Percentiles rank a stretch among this genome's conserved stretches.
Conservation (phyloP, 2,888 invertebrate genomes). For the Parelbella ahira region DNA sequence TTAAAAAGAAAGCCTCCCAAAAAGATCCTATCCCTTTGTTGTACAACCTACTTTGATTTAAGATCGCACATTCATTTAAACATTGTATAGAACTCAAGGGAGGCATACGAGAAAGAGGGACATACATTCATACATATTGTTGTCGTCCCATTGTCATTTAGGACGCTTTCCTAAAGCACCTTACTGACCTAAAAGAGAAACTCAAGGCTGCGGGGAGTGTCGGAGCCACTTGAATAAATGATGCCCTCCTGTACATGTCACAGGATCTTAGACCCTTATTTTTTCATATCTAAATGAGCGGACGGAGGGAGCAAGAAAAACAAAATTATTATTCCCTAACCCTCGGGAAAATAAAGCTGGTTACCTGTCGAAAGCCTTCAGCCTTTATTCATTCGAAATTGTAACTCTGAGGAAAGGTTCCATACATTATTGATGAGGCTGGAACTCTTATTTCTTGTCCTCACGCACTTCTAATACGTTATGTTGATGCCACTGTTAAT, state of each 20-base stretch:
- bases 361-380: constrained; percentile 34
- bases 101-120: too few species aligned
- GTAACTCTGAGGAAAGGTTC: constrained; percentile 31
- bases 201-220: constrained; percentile 16
- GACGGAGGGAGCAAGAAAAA: constrained; percentile 35
- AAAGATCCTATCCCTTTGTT: too few species aligned
- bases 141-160: constrained; percentile 22
- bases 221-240: constrained; percentile 32
- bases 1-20: too few species aligned
- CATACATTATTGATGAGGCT: constrained; percentile 34
- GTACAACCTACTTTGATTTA: too few species aligned
- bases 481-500: too few species aligned
- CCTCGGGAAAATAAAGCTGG: constrained; percentile 38
- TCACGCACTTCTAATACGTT: too few species aligned
- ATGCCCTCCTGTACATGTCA: constrained; percentile 29
- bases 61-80: too few species aligned
- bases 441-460: constrained; percentile 27
- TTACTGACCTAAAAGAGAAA: constrained; percentile 24
- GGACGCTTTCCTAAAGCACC: constrained; percentile 16
- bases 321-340: constrained; percentile 48
- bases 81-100: too few species aligned
- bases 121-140: too few species aligned
- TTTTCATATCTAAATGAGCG: constrained; percentile 51
- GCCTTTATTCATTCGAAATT: constrained; percentile 36
- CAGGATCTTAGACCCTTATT: constrained; percentile 36